phyloP scores from a whole-genome alignment of 2,888 invertebrate genomes.

The Troides oblongomaculatus region DNA sequence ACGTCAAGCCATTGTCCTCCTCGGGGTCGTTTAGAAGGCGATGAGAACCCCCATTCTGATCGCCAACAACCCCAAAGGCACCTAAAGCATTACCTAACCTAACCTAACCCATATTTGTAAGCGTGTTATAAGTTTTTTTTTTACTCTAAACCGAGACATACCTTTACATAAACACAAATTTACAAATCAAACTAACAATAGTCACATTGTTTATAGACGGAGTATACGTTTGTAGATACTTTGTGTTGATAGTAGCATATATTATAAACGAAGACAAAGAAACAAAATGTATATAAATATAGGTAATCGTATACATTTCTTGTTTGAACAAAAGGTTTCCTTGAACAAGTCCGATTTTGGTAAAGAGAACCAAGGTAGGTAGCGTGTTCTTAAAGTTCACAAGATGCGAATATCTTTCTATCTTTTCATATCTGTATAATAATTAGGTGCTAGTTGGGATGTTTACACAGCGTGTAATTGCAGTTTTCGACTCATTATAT shows the following conservation, averaged over 20 bases:
- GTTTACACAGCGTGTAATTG: too few relatives aligned
- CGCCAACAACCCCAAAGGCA: too few relatives aligned
- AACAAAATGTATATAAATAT: background rate
- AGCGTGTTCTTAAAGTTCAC: background rate
- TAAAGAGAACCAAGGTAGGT: background rate
- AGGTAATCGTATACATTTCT: background rate
- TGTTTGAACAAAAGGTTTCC: slow-evolving; percentile 1
- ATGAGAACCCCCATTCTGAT: too few relatives aligned
- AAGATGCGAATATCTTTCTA: background rate
- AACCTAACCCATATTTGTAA: too few relatives aligned
- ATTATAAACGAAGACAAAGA: slow-evolving; percentile 3
- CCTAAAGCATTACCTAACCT: too few relatives aligned
- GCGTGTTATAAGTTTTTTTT: too few relatives aligned
- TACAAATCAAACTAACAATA: slow-evolving; percentile 1
- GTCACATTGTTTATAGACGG: background rate
- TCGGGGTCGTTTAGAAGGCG: too few relatives aligned
- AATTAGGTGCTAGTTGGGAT: too few relatives aligned
- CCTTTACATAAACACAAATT: background rate
- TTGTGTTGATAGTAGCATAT: background rate
- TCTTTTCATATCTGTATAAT: background rate
- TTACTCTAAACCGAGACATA: too few relatives aligned
- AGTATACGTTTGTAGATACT: slow-evolving; percentile 1
- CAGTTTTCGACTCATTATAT: too few relatives aligned
- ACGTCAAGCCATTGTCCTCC: too few relatives aligned
- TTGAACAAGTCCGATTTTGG: background rate